Base-by-base conservation (phyloP, 2,888 invertebrate species). In the Folsomia candida region DNA sequence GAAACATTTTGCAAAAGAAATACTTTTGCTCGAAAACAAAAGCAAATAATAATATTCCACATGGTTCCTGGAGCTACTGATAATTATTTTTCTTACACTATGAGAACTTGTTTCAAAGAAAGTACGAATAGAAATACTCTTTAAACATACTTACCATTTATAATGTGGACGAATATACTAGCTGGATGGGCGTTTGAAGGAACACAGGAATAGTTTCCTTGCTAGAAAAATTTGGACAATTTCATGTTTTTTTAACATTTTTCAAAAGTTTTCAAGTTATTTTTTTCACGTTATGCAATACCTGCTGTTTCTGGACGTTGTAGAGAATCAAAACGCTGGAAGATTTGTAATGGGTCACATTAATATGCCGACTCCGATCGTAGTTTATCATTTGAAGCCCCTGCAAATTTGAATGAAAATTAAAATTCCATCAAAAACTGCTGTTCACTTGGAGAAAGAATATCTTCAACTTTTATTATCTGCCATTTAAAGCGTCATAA, bases 121-220 rank as follows among this genome's bases (percentile, higher is more conserved):
- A 47, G 18, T 11, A 47, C 47, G 47, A 47, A 22, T 57, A 6
- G 22, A 57, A 57, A n/a, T 6, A 57, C 6, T 4, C 22, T 57
- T 20, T 57, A 57, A 57, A 57, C n/a, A 47, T 87, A 86, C 62
- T 87, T 84, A 91, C 92, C 92, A 85, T 93, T 93, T 82, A 94
- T 90, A 83, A 94, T 92, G 84, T 94, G 93, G 81, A 94, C 92
- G 84, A 91, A 89, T 80, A 92, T 92, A 83, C 92, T 91, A 76
- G 92, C 93, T 3, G 92, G 91, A 71, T 91, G 90, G 9, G 94
- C 93, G 83, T 94, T 94, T 82, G 92, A 92, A 3, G 94, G 93
- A 73, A 91, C 90, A 83, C 94, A 94, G 51, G 92, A 92, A 83
- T 93, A 94, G 84, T 92, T 92, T 24, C 91, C 54, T 47, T 11